Evolutionary conservation across 2,888 invertebrate species (phyloP), one percentile per base, ranked within the genome.

Genomic region (Phalangium opilio): DNA sequence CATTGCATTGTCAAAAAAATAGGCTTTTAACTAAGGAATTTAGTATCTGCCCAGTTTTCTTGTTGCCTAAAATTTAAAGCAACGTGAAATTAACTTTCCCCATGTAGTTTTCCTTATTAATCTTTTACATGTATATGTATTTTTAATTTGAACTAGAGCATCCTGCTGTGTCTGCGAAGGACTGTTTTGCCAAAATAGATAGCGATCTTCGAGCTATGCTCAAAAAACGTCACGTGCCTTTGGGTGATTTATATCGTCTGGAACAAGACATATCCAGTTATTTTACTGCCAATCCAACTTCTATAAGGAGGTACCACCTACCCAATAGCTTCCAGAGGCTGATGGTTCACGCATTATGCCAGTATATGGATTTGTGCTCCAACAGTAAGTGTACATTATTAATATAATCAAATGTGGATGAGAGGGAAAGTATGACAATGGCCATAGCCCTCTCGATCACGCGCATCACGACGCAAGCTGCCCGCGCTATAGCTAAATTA

Each of bases 261-360:
- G 67, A 67, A 53, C 59, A 61, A 40, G 63, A 67, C 43, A 54
- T 67, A 32, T 57, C 61, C 3, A 53, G 58, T 5, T 67, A 66
- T 58, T 67, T 67, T 58, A 56, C 49, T 11, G 62, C 64, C 49
- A 63, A 62, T 57, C 66, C 67, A 5, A 55, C 54, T 3, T 63
- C 65, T 3, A 62, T 65, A 5, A 66, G 62, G 50, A 56, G 66
- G 17, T 62, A 63, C 2, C 54, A 59, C 44, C 55, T 63, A 15
- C 54, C 59, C 3, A 63, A 54, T 48, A 61, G 65, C 43, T 67
- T 58, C 57, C 63, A 66, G 50, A 58, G 67, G 11, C 58, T 67
- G 54, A 53, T 67, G 57, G 54, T 67, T 27, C 67, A 67, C 58
- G 65, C 64, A 10, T 55, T 67, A 5, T 66, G 67, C 50, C 67